Base-by-base conservation (phyloP, 2,113 vertebrate genomes). In the Tor tambroides region DNA sequence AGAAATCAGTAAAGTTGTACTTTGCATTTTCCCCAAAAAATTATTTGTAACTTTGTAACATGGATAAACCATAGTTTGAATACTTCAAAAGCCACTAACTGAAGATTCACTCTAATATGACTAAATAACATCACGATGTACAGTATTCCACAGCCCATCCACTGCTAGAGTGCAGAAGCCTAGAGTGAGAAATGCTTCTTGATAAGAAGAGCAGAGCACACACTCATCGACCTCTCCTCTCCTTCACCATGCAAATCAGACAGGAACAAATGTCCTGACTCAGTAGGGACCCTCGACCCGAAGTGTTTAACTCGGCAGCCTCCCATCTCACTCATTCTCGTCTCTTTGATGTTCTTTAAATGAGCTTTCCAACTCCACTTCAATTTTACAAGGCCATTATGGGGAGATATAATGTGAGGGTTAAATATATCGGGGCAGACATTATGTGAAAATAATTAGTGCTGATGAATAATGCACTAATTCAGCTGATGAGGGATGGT, bases 371-470 rank as follows among this genome's bases (percentile, higher is more conserved):
- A 97, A 98, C 97, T 98, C 96, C 87, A 92, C 96, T 97, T 93
- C 98, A 98, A 98, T 99, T 99, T 99, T 98, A 98, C 98, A 98
- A 97, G 97, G 96, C 97, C 97, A 98, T 99, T 99, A 99, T 97
- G 96, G 96, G 92, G 94, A 96, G 97, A 96, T 97, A 96, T 99
- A 98, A 99, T 98, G 98, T 97, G 96, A 96, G 99, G 98, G 98
- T 99, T 99, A 99, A 99, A 99, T 99, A 99, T 99, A 99, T 99
- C 97, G 95, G 98, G 97, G 98, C 98, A 99, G 98, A 97, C 97
- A 96, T 99, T 98, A 99, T 99, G 98, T 98, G 98, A 97, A 99
- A 98, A 99, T 99, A 99, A 99, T 99, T 99, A 99, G 98, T 96
- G 96, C 96, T 98, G 98, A 99, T 99, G 97, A 99, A 99, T 99